Evolutionary conservation across 2,797 vertebrate genomes (phyloP).

Genomic region (Trachops cirrhosus): DNA sequence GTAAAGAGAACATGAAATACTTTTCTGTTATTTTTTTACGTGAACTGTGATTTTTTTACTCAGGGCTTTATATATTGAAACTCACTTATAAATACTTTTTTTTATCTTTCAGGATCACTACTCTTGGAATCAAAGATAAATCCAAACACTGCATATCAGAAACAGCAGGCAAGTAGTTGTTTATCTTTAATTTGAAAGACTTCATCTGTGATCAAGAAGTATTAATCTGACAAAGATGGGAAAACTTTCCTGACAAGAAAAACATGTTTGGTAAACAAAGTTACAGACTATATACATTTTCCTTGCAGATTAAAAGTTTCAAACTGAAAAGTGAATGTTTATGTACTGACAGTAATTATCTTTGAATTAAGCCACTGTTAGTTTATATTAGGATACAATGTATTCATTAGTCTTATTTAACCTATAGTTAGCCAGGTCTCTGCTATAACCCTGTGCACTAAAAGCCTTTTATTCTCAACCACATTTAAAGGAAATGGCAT

Average conservation of each 20-base stretch:
- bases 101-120: conserved; percentile 91
- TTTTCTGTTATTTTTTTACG: background rate
- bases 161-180: conserved; percentile 94
- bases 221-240: conserved; percentile 30
- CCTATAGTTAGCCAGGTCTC: background rate
- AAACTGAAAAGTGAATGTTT: background rate
- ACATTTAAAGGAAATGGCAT: conserved; percentile 51
- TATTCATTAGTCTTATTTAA: conserved; percentile 54
- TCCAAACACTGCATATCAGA: conserved; percentile 99
- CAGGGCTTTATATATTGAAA: conserved; percentile 46
- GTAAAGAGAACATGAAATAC: background rate
- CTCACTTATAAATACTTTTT: conserved; percentile 21
- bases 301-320: conserved; percentile 29
- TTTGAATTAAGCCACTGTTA: background rate
- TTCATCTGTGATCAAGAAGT: conserved; percentile 59
- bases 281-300: conserved; percentile 5
- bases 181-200: conserved; percentile 72
- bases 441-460: conserved; percentile 30
- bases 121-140: conserved; percentile 99
- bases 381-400: conserved; percentile 28
- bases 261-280: background rate
- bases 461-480: conserved; percentile 51
- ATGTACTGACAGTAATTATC: background rate
- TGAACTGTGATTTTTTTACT: conserved; percentile 29
- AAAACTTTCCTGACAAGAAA: conserved; percentile 41